Evolutionary conservation across 1,140 invertebrate genomes (phyloP).

Genomic region (Neotoxoptera formosana): DNA sequence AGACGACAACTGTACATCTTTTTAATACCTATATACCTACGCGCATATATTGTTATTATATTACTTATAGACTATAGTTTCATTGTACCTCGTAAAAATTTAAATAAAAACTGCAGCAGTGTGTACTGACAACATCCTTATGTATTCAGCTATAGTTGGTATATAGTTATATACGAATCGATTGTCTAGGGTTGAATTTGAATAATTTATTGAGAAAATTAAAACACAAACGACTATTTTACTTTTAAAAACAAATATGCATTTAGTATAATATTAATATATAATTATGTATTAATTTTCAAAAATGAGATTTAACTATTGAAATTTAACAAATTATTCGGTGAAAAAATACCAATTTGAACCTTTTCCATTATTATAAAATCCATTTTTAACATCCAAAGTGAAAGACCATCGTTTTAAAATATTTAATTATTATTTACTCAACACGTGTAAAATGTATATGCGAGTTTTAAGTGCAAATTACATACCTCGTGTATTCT

Average conservation of each 20-base stretch:
- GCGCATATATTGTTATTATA: neutral
- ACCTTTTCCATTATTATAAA: neutral
- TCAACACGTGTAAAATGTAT: neutral
- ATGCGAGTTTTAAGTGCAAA: neutral
- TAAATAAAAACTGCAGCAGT: neutral
- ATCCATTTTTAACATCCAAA: no score
- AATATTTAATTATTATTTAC: no score
- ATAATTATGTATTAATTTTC: no score
- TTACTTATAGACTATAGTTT: neutral
- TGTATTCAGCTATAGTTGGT: neutral
- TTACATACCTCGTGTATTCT: neutral
- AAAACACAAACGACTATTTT: neutral
- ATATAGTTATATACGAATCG: neutral
- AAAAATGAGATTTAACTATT: no score
- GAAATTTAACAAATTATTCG: no score
- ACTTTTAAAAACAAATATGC: no score
- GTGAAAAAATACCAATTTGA: neutral
- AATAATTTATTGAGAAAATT: neutral
- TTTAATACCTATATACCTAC: neutral
- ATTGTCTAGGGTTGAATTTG: neutral
- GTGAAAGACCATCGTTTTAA: neutral
- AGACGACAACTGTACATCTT: neutral
- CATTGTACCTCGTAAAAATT: neutral
- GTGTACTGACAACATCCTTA: neutral
- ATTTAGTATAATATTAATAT: no score